Conservation (phyloP, 92 coral and sea anemone genomes). For the Micromussa lordhowensis region DNA sequence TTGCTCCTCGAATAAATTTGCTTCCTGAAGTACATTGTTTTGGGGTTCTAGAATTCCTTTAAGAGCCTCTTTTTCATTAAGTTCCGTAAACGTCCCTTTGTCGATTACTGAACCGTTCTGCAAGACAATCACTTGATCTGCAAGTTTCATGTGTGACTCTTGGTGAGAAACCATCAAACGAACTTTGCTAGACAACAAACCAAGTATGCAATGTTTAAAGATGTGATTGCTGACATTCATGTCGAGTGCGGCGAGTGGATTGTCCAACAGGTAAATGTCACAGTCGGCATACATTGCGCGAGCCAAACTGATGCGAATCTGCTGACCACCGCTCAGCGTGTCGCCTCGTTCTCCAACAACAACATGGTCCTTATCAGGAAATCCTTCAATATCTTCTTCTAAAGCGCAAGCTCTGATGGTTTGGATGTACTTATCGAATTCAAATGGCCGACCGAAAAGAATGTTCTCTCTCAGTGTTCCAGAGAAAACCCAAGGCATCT, state of each 20-base stretch:
- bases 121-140: slow-evolving; percentile 34
- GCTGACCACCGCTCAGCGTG: slow-evolving; percentile 63
- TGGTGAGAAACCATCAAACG: slow-evolving; percentile 46
- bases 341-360: slow-evolving; percentile 50
- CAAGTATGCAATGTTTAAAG: slow-evolving; percentile 47
- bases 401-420: slow-evolving; percentile 44
- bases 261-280: slow-evolving; percentile 65
- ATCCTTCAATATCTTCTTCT: slow-evolving; percentile 40
- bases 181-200: slow-evolving; percentile 38
- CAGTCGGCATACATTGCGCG: slow-evolving; percentile 65
- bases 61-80: background rate
- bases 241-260: slow-evolving; percentile 61
- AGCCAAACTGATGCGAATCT: slow-evolving; percentile 61
- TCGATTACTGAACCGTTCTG: slow-evolving; percentile 15
- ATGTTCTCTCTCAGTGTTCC: slow-evolving; percentile 65
- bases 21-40: background rate
- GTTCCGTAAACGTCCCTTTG: slow-evolving; percentile 22
- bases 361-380: slow-evolving; percentile 42
- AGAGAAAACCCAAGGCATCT: slow-evolving; percentile 69
- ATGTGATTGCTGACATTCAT: slow-evolving; percentile 52
- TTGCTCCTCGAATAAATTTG: background rate
- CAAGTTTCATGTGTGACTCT: slow-evolving; percentile 23
- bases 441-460: slow-evolving; percentile 55
- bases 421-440: slow-evolving; percentile 31
- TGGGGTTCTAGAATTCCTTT: slow-evolving; percentile 11